These are phyloP conservation scores for Arrhopalites spinosus DNA, from an alignment of 2,888 invertebrate genomes.

Conservation along the genomic window DNA sequence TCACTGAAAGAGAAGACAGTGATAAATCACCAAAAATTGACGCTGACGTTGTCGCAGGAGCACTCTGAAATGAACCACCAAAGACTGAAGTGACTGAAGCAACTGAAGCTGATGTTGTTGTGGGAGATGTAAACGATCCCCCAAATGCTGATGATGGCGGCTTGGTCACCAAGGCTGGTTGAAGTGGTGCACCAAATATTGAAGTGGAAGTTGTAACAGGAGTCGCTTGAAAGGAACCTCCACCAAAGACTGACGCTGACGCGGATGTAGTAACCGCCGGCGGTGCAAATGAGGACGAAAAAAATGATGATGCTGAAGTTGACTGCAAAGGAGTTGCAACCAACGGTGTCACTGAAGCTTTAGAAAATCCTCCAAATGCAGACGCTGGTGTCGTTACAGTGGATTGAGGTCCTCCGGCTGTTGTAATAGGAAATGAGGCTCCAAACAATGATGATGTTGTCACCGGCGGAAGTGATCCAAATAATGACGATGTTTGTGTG, in stretches of 20 bases:
- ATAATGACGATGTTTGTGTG: neutral
- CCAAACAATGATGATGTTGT: conserved; percentile 4
- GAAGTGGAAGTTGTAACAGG: neutral
- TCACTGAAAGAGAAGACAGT: neutral
- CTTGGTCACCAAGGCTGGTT: neutral
- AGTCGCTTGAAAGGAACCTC: neutral
- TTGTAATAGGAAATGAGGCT: neutral
- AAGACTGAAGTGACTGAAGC: no score
- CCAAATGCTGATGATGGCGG: conserved; percentile 7
- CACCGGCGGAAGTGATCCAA: conserved; percentile 11
- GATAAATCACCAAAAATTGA: neutral
- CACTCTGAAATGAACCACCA: neutral
- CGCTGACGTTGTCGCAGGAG: neutral
- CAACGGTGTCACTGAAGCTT: neutral
- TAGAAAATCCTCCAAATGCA: neutral
- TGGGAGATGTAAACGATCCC: neutral
- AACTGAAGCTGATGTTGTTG: conserved; percentile 13
- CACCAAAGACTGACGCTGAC: neutral
- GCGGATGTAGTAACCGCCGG: neutral
- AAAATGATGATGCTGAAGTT: neutral
- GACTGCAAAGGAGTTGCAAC: neutral
- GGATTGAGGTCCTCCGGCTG: neutral
- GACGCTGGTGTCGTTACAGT: neutral
- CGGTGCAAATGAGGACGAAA: neutral
- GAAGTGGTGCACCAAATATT: neutral